Evolutionary conservation across 2,797 vertebrate genomes (phyloP).

Genomic region (Lithobates pipiens): DNA sequence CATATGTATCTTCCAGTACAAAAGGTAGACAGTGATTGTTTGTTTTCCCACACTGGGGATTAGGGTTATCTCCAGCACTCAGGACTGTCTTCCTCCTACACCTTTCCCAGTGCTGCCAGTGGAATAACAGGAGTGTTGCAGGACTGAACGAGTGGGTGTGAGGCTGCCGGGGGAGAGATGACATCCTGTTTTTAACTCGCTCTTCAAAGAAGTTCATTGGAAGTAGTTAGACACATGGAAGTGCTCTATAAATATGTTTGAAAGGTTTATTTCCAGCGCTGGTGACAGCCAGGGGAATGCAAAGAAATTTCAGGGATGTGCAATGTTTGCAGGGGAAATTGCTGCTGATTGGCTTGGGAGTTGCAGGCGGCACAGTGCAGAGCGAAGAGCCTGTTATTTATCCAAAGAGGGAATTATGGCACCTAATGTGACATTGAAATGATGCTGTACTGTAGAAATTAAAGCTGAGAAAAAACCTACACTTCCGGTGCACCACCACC

Average conservation of each 20-base stretch:
- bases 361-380: background rate
- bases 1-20: conserved; percentile 19
- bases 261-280: conserved; percentile 35
- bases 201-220: conserved; percentile 46
- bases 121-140: conserved; percentile 33
- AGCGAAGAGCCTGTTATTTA: background rate
- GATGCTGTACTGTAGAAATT: too few relatives aligned
- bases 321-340: background rate
- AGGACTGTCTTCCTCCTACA: conserved; percentile 51
- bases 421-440: too few relatives aligned
- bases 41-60: conserved; percentile 46
- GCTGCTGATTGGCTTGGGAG: background rate
- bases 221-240: conserved; percentile 47
- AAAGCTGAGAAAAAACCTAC: too few relatives aligned
- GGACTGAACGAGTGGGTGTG: conserved; percentile 45
- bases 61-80: conserved; percentile 40
- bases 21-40: conserved; percentile 36
- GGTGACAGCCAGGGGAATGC: conserved; percentile 4
- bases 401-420: background rate
- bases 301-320: conserved; percentile 11
- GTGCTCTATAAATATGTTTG: conserved; percentile 26
- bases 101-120: conserved; percentile 49
- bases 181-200: conserved; percentile 49
- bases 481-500: too few relatives aligned
- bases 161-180: conserved; percentile 31